phyloP scores from a whole-genome alignment of 1,140 invertebrate genomes.

The Drosophila obscura region DNA sequence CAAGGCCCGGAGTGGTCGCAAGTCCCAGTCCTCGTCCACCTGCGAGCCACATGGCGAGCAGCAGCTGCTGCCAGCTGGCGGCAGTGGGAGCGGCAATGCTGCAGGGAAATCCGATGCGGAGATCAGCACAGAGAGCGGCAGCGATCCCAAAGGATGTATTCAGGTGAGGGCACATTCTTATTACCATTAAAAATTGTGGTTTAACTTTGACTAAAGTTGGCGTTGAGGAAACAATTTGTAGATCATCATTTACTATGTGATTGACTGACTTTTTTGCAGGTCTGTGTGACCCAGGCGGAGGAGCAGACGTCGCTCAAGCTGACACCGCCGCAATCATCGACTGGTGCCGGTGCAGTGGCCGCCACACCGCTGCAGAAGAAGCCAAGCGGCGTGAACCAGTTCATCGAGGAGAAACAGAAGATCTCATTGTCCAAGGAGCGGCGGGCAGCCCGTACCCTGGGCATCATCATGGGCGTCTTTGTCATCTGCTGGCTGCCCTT shows the following conservation, averaged over 20 bases:
- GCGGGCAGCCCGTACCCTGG: conserved; percentile 94
- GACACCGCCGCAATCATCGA: conserved; percentile 70
- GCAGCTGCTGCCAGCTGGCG: conserved; percentile 54
- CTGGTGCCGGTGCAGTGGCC: conserved; percentile 38
- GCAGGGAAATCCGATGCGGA: conserved; percentile 64
- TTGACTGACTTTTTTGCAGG: conserved; percentile 16
- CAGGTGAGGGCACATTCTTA: conserved; percentile 39
- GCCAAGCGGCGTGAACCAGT: conserved; percentile 89
- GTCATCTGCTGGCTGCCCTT: conserved; percentile 99
- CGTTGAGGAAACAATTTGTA: no score
- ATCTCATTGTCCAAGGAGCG: conserved; percentile 96
- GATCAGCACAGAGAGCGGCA: conserved; percentile 74
- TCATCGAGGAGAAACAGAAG: conserved; percentile 96
- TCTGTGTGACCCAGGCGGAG: conserved; percentile 64
- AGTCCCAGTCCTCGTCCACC: conserved; percentile 64
- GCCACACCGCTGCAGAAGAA: conserved; percentile 68
- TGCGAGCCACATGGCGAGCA: conserved; percentile 70
- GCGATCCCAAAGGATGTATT: conserved; percentile 73
- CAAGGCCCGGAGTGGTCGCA: conserved; percentile 68
- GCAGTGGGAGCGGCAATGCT: conserved; percentile 42
- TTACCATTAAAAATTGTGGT: no score
- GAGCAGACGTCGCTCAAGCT: conserved; percentile 73
- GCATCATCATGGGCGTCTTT: conserved; percentile 97
- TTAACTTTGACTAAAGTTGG: background rate
- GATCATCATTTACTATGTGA: no score